Conservation (phyloP, 2,888 invertebrate species). For the Apotomis betuletana region DNA sequence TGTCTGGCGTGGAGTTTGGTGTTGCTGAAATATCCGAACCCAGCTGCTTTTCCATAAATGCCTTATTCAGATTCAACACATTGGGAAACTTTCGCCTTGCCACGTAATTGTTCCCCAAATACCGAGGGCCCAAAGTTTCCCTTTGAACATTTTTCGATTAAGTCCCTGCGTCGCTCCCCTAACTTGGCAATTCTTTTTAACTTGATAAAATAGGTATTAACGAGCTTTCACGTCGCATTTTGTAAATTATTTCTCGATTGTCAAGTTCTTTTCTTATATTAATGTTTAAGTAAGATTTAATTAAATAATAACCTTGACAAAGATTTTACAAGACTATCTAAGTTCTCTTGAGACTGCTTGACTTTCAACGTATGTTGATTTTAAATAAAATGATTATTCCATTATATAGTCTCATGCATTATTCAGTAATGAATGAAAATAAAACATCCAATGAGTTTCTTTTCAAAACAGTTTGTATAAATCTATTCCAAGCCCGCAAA, state of each 20-base stretch:
- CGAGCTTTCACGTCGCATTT: conserved; percentile 36
- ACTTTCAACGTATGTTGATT: not conserved
- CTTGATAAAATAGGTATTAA: conserved; percentile 44
- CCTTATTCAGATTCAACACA: conserved; percentile 39
- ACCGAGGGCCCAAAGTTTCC: conserved; percentile 50
- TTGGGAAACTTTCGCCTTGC: conserved; percentile 42
- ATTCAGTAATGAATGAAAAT: conserved; percentile 3
- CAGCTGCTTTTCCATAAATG: conserved; percentile 24
- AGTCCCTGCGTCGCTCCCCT: conserved; percentile 51
- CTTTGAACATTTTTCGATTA: conserved; percentile 62
- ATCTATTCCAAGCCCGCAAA: conserved; percentile 26
- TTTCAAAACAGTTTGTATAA: conserved; percentile 24
- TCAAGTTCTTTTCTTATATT: conserved; percentile 20
- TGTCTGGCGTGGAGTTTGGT: not conserved
- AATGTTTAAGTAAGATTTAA: conserved; percentile 8
- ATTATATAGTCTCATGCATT: not conserved
- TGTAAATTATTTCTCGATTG: conserved; percentile 39
- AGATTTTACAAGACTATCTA: not conserved
- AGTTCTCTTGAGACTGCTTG: not conserved
- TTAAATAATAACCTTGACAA: conserved; percentile 3
- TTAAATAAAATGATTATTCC: conserved; percentile 1
- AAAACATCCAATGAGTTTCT: conserved; percentile 2
- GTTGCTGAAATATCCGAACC: not conserved
- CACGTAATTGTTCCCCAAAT: conserved; percentile 54
- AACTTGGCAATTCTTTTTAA: conserved; percentile 56